These are phyloP conservation scores for Zaprionus vittiger DNA, from an alignment of 1,140 invertebrate genomes.

Conservation along the genomic window DNA sequence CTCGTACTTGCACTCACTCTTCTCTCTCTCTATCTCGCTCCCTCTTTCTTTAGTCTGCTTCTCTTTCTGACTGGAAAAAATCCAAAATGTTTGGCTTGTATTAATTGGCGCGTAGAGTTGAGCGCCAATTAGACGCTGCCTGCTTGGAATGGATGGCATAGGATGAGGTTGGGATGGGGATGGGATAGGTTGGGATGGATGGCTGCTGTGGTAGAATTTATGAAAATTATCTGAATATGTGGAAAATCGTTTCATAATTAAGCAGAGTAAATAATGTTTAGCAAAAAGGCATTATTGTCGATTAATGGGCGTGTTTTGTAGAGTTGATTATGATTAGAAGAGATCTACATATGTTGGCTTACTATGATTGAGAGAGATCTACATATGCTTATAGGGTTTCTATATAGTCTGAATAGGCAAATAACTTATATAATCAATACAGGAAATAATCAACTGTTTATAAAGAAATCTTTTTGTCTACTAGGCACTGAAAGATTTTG, in stretches of 20 bases:
- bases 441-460: too few relatives aligned
- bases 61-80: constrained; percentile 44
- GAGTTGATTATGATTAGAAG: neutral
- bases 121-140: constrained; percentile 68
- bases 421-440: too few relatives aligned
- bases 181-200: constrained; percentile 35
- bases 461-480: too few relatives aligned
- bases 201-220: constrained; percentile 63
- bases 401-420: too few relatives aligned
- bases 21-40: constrained; percentile 3
- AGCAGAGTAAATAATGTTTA: constrained; percentile 8
- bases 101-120: constrained; percentile 55
- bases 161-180: neutral
- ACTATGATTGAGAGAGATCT: neutral
- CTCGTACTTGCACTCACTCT: constrained; percentile 45
- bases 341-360: neutral
- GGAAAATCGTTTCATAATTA: constrained; percentile 59
- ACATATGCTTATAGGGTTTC: too few relatives aligned
- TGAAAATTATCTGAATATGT: constrained; percentile 72
- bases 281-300: neutral
- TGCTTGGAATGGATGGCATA: constrained; percentile 11
- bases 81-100: constrained; percentile 54
- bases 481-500: too few relatives aligned
- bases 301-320: too few relatives aligned
- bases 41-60: neutral